These are phyloP conservation scores for Poeciliopsis retropinna DNA, from an alignment of 2,113 vertebrate species.

Conservation along the genomic window DNA sequence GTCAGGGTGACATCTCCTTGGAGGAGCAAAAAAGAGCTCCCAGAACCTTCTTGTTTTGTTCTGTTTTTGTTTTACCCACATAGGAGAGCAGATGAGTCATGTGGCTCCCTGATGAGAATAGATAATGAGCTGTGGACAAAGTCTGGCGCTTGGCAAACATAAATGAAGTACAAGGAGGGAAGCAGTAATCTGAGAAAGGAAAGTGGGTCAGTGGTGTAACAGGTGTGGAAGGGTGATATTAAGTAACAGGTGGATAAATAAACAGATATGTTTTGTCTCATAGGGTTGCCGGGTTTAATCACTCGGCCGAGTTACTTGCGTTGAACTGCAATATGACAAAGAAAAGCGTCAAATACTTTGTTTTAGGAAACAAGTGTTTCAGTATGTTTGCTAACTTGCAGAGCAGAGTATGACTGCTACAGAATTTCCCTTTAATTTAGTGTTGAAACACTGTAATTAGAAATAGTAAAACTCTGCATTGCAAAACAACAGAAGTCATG, in stretches of 20 bases:
- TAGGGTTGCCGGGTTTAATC: neutral
- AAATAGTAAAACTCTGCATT: neutral
- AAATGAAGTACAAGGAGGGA: neutral
- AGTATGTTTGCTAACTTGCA: neutral
- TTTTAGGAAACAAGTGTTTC: neutral
- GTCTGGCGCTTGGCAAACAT: neutral
- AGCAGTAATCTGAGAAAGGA: neutral
- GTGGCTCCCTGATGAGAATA: conserved; percentile 26
- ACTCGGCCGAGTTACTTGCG: neutral
- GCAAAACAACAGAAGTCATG: neutral
- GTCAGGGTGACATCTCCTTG: neutral
- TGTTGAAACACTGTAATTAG: too few relatives aligned
- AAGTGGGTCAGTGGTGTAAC: neutral
- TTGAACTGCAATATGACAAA: neutral
- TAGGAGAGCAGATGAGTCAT: conserved; percentile 26
- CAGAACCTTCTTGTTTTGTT: conserved; percentile 1
- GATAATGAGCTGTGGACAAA: conserved; percentile 2
- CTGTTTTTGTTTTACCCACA: neutral
- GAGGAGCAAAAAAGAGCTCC: neutral
- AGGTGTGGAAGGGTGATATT: conserved; percentile 2
- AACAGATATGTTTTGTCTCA: neutral
- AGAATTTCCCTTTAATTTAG: too few relatives aligned
- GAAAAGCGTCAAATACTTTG: neutral
- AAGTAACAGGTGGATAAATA: conserved; percentile 26
- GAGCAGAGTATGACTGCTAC: too few relatives aligned